These are phyloP conservation scores for Rhabdornis inornatus DNA, from an alignment of 2,113 vertebrate species.

Conservation along the genomic window DNA sequence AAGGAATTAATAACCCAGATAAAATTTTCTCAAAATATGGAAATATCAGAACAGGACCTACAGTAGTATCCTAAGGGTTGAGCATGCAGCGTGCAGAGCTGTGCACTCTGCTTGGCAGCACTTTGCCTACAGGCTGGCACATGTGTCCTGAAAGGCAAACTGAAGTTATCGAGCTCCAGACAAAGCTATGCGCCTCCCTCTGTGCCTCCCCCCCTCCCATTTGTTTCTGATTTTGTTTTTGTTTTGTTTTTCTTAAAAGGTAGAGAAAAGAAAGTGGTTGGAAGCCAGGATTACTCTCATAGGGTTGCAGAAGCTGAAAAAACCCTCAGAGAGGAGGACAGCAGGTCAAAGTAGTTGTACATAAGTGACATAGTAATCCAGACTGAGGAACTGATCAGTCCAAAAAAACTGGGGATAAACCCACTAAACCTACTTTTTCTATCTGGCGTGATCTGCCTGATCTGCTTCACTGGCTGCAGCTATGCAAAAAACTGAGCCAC, in stretches of 20 bases:
- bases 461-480: not conserved
- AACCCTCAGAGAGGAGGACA: fast-evolving
- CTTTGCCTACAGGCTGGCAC: not conserved
- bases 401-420: not conserved
- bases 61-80: not conserved
- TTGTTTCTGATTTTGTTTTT: not conserved
- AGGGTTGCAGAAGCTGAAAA: not conserved
- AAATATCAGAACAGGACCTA: fast-evolving
- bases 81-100: not conserved
- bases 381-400: not conserved
- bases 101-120: not conserved
- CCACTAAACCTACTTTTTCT: not conserved
- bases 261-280: not conserved
- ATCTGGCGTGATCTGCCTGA: fast-evolving
- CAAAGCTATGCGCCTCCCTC: not conserved
- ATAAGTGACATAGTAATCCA: not conserved
- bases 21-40: not conserved
- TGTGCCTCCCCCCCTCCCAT: not conserved
- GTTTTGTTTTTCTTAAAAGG: not conserved
- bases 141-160: not conserved
- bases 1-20: not conserved
- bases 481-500: fast-evolving
- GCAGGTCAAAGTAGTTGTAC: not conserved
- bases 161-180: not conserved
- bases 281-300: not conserved